Conservation (phyloP, 2,888 invertebrate genomes). For the Platerodrilus igneus region DNA sequence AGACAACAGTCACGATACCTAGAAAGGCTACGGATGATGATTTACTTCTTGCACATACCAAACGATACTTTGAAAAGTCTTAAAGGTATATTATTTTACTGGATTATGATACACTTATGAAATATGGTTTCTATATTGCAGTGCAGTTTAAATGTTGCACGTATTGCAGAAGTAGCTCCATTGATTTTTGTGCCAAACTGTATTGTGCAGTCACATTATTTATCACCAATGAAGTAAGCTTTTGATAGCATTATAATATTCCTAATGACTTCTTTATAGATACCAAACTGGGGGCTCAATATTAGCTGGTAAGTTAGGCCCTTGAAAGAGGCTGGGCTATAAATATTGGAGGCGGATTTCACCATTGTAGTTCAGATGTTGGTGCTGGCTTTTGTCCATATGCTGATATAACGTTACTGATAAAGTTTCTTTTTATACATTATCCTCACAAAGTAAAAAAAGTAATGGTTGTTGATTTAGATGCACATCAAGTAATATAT, state of each 20-base stretch:
- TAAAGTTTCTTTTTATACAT: constrained; percentile 61
- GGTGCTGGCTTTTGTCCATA: constrained; percentile 90
- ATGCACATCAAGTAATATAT: constrained; percentile 76
- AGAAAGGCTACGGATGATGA: constrained; percentile 67
- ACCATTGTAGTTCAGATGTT: constrained; percentile 71
- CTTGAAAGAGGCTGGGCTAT: constrained; percentile 82
- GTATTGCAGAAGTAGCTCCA: constrained; percentile 73
- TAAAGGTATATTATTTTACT: constrained; percentile 55
- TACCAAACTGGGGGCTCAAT: constrained; percentile 80
- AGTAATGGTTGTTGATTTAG: constrained; percentile 84
- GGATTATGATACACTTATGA: constrained; percentile 9
- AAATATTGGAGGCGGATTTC: constrained; percentile 88
- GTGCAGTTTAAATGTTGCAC: constrained; percentile 77
- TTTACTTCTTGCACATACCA: constrained; percentile 70
- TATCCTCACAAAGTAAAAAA: constrained; percentile 55
- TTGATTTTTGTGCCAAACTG: constrained; percentile 72
- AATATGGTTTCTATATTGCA: constrained; percentile 44
- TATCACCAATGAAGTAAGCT: constrained; percentile 69
- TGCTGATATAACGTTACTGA: constrained; percentile 79
- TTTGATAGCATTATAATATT: neutral
- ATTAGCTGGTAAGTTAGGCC: constrained; percentile 76
- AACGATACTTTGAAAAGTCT: too few species aligned
- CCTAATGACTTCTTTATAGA: constrained; percentile 41
- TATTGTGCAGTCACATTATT: constrained; percentile 68
- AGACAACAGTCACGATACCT: constrained; percentile 62